Evolutionary conservation across 2,888 invertebrate species (phyloP).

Genomic region (Platerodrilus igneus): DNA sequence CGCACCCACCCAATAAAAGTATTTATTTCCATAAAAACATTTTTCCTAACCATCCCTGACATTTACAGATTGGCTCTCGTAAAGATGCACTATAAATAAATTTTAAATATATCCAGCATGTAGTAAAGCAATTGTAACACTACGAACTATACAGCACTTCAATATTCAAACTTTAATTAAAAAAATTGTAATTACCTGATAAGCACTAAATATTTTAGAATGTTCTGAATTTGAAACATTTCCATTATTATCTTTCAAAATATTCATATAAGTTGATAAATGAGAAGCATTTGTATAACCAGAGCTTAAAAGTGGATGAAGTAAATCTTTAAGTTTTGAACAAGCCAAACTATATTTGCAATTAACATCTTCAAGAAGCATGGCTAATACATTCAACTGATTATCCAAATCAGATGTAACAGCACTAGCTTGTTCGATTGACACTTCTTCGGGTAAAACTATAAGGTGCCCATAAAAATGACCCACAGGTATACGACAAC

Average conservation of each 20-base stretch:
- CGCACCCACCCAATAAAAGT: too few species aligned
- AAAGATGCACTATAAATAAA: background rate
- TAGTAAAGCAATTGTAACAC: too few species aligned
- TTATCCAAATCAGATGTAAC: constrained; percentile 48
- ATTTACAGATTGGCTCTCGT: too few species aligned
- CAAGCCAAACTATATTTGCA: constrained; percentile 79
- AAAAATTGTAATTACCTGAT: too few species aligned
- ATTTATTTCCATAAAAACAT: too few species aligned
- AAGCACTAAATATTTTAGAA: constrained; percentile 50
- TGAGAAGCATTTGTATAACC: constrained; percentile 78
- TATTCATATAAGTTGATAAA: constrained; percentile 75
- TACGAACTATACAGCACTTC: too few species aligned
- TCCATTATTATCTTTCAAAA: constrained; percentile 38
- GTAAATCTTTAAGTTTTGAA: constrained; percentile 73
- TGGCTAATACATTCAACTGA: constrained; percentile 62
- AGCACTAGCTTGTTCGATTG: constrained; percentile 43
- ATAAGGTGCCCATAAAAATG: constrained; percentile 89
- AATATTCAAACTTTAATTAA: too few species aligned
- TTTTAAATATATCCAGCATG: background rate
- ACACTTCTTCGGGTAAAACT: constrained; percentile 58
- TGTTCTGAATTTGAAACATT: constrained; percentile 44
- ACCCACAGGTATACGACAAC: constrained; percentile 88
- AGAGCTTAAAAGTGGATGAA: constrained; percentile 73
- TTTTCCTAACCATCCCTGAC: too few species aligned
- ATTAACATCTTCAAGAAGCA: constrained; percentile 73